phyloP scores from a whole-genome alignment of 1,140 invertebrate genomes.

The Pachyrhynchus sulphureomaculatus region DNA sequence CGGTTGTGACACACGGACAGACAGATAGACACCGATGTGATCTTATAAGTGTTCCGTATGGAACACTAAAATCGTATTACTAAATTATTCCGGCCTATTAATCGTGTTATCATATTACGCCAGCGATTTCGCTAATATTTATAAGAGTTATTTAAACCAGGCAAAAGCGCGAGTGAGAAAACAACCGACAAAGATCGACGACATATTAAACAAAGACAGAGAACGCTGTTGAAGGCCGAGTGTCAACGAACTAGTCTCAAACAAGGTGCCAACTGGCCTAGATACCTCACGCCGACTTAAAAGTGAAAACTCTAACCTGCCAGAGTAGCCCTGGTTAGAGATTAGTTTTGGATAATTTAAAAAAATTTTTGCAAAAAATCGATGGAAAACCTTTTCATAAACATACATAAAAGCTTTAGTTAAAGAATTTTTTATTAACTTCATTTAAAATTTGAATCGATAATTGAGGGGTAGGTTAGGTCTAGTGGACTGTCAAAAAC shows the following conservation, averaged over 20 bases:
- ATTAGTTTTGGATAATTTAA: constrained; percentile 1
- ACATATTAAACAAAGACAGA: constrained; percentile 31
- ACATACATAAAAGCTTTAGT: too few relatives aligned
- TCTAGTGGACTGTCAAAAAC: neutral
- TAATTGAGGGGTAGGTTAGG: too few relatives aligned
- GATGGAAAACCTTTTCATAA: too few relatives aligned
- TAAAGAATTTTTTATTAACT: too few relatives aligned
- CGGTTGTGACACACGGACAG: too few relatives aligned
- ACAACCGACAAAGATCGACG: constrained; percentile 28
- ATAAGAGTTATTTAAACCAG: constrained; percentile 22
- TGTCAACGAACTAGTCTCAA: constrained; percentile 50
- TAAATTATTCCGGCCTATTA: constrained; percentile 12
- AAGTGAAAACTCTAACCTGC: constrained; percentile 45
- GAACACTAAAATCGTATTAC: too few relatives aligned
- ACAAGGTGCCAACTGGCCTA: constrained; percentile 41
- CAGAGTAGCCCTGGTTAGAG: neutral
- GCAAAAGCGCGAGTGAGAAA: constrained; percentile 38
- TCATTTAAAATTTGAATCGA: neutral
- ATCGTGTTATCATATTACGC: constrained; percentile 10
- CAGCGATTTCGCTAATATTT: constrained; percentile 28
- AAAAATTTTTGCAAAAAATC: neutral
- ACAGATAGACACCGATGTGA: too few relatives aligned
- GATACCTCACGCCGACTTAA: constrained; percentile 40
- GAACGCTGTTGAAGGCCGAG: constrained; percentile 42
- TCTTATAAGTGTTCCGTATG: too few relatives aligned